A percentile compares a stretch with the other conserved stretches of the same genome.
Conservation (phyloP, 2,113 vertebrate genomes). For the Misgurnus anguillicaudatus region DNA sequence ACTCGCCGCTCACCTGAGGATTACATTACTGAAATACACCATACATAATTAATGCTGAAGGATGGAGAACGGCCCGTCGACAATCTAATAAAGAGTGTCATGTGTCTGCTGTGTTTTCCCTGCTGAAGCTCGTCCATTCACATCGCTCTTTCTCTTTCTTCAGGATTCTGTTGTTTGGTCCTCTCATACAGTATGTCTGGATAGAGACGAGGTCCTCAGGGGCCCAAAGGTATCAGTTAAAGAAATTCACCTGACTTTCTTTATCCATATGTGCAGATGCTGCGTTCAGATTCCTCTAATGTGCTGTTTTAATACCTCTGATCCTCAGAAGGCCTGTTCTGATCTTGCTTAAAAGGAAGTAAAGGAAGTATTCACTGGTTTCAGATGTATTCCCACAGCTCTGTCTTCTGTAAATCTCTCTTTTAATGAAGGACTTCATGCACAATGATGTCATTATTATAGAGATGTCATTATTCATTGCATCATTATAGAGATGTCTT, state of each 20-base stretch:
- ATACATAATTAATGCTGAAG: constrained; percentile 99
- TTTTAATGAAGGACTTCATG: too few relatives aligned
- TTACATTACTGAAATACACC: constrained; percentile 96
- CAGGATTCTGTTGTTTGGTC: constrained; percentile 75
- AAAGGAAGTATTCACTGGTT: neutral
- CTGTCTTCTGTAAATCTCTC: too few relatives aligned
- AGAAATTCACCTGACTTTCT: constrained; percentile 14
- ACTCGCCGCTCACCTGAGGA: constrained; percentile 95
- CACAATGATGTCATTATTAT: neutral
- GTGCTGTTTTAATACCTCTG: too few relatives aligned
- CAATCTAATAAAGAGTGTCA: constrained; percentile 98
- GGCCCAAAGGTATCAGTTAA: constrained; percentile 53
- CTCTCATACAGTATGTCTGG: constrained; percentile 74
- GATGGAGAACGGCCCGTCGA: constrained; percentile 94
- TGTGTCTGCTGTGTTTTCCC: constrained; percentile 74
- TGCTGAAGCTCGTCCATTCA: constrained; percentile 25
- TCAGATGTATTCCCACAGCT: too few relatives aligned
- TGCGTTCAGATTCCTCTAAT: too few relatives aligned
- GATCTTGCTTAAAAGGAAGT: too few relatives aligned
- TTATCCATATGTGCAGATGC: neutral
- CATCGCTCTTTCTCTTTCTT: constrained; percentile 56
- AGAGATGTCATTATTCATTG: too few relatives aligned
- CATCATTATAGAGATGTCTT: too few relatives aligned
- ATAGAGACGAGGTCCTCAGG: constrained; percentile 47
- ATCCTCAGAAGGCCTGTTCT: too few relatives aligned